Base-by-base conservation (phyloP, 2,888 invertebrate species). In the Clusia tigrina region DNA sequence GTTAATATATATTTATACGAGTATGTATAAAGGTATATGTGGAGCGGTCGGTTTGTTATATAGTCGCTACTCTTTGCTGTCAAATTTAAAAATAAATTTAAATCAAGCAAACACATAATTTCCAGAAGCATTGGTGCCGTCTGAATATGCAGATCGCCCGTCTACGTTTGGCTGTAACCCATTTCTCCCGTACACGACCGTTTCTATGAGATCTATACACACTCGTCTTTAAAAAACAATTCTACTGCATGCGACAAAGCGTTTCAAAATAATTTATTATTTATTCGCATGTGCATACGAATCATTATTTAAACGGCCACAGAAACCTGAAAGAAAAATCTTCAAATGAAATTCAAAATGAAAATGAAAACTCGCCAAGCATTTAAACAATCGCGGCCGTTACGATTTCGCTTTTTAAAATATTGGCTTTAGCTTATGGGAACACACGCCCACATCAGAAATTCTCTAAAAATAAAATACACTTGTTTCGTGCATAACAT, bases 121-220 rank as follows among this genome's bases (percentile, higher is more conserved):
- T 42, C 42, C 20, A 32, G 20, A 37, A 58, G n/a, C 9, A 48
- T 58, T 58, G 58, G 58, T 58, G 58, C 58, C 58, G 58, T 26
- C 48, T 58, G 58, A 58, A 58, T 51, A 48, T 58, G 48, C 51
- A 48, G 20, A 22, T 6, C n/a, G 42, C 42, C 12, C n/a, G 42
- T n/a, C n/a, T 42, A 17, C 42, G 42, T 42, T 42, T 42, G 6
- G 3, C n/a, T 15, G n/a, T 15, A 15, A 42, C n/a, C n/a, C 9
- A 17, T 15, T 42, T 15, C 3, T 42, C 42, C n/a, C 42, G n/a
- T 10, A 42, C 42, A 42, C 42, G n/a, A n/a, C n/a, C n/a, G n/a
- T n/a, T n/a, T n/a, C n/a, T n/a, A n/a, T n/a, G n/a, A n/a, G n/a
- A n/a, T n/a, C n/a, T n/a, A n/a, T n/a, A n/a, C n/a, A n/a, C n/a